Evolutionary conservation across 2,888 invertebrate species (phyloP).

Genomic region (Drosophila mulleri): DNA sequence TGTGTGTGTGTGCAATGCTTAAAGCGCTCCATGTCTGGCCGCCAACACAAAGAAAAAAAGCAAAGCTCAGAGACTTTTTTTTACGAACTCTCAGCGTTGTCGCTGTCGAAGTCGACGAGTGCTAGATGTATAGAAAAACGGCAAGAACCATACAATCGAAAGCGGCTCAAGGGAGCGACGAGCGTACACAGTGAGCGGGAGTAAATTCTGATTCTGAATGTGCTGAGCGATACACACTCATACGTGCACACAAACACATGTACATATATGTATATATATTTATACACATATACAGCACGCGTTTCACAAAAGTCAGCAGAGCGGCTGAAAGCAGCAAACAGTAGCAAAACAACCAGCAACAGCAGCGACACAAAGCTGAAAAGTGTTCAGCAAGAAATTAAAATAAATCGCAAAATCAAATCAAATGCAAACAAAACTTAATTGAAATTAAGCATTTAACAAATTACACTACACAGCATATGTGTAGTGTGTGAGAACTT

Average conservation of each 20-base stretch:
- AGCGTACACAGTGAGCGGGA: conserved; percentile 33
- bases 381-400: conserved; percentile 23
- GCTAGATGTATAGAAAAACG: conserved; percentile 6
- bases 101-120: conserved; percentile 8
- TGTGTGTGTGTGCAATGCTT: conserved; percentile 3
- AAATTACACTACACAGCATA: conserved; percentile 13
- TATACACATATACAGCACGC: conserved; percentile 5
- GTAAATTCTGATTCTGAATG: conserved; percentile 39
- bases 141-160: conserved; percentile 26
- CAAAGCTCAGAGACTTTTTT: conserved; percentile 26
- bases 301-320: conserved; percentile 50
- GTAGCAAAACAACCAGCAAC: conserved; percentile 55
- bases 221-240: conserved; percentile 13
- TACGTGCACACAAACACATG: not conserved
- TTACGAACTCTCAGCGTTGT: conserved; percentile 1
- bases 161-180: conserved; percentile 41
- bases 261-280: not conserved
- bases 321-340: conserved; percentile 44
- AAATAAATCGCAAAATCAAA: conserved; percentile 38
- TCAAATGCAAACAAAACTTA: conserved; percentile 24
- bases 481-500: conserved; percentile 5
- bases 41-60: conserved; percentile 12
- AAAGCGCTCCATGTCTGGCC: conserved; percentile 15
- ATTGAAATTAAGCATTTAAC: conserved; percentile 23
- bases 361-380: conserved; percentile 36